Evolutionary conservation across 2,888 invertebrate species (phyloP).

Genomic region (Schizaphis graminum): DNA sequence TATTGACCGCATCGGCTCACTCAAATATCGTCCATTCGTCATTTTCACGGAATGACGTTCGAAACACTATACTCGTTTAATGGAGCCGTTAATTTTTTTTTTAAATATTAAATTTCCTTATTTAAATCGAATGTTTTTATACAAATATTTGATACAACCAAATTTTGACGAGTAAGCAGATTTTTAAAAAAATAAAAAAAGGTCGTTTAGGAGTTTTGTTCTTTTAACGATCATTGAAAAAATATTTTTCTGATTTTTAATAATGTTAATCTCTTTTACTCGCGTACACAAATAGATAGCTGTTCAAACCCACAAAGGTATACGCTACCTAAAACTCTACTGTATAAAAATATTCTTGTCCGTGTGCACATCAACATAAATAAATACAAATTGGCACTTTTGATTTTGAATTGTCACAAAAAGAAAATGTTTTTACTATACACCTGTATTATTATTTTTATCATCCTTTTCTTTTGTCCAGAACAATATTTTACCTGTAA

Average conservation of each 20-base stretch:
- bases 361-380: neutral
- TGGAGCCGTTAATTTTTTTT: neutral
- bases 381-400: neutral
- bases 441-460: neutral
- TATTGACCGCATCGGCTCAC: constrained; percentile 1
- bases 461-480: neutral
- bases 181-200: neutral
- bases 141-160: neutral
- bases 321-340: neutral
- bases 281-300: neutral
- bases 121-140: neutral
- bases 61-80: constrained; percentile 22
- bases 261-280: neutral
- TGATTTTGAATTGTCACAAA: neutral
- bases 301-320: neutral
- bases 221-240: neutral
- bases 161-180: neutral
- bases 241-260: neutral
- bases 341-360: neutral
- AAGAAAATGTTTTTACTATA: constrained; percentile 4
- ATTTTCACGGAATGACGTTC: constrained; percentile 26
- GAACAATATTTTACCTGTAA: neutral
- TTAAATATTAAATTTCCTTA: constrained; percentile 28
- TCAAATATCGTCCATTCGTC: constrained; percentile 47
- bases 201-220: neutral